Base-by-base conservation (phyloP, 1,140 invertebrate species). In the Pseudomyrmex concolor region DNA sequence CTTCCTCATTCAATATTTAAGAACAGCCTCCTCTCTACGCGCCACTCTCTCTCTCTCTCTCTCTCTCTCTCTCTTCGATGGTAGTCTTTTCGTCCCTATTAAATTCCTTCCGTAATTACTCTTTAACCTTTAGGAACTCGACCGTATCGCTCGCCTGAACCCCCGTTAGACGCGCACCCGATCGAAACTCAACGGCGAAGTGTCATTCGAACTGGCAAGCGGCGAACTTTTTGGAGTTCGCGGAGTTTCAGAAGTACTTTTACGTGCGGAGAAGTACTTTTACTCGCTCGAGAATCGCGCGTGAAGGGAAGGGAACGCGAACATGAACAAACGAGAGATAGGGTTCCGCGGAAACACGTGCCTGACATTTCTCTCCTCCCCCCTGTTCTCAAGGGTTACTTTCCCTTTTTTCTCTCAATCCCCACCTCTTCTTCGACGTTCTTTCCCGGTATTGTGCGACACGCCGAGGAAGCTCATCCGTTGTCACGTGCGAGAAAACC, bases 161-260 rank as follows among this genome's bases (percentile, higher is more conserved):
- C 34, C 34, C 34, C 66, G 59, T 82, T 83, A 50, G 77, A 64
- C 19, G 67, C 54, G 17, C 64, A 48, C 19, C 19, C 76, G 43
- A 86, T 87, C 80, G 72, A 72, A 77, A 54, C 5, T 54, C 34
- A n/a, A 25, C 12, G 34, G 64, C 78, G 67, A 86, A 86, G 83
- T 86, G 72, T 86, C 84, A 70, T 77, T 86, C 55, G 66, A 25
- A 2, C 62, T 59, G 60, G 55, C 34, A 22, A 71, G 57, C 54
- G 57, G 22, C n/a, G 19, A 83, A 87, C 72, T 87, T 83, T 68
- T 72, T 50, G 19, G 66, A 87, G 48, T 86, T 78, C 25, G 67
- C 34, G 15, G 59, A 48, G 68, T 62, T 59, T 9, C 19, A 57
- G 62, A 45, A 63, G 66, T 68, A 80, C 78, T 85, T 34, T 83